phyloP scores from a whole-genome alignment of 1,140 invertebrate genomes.

The Drosophila cardini region DNA sequence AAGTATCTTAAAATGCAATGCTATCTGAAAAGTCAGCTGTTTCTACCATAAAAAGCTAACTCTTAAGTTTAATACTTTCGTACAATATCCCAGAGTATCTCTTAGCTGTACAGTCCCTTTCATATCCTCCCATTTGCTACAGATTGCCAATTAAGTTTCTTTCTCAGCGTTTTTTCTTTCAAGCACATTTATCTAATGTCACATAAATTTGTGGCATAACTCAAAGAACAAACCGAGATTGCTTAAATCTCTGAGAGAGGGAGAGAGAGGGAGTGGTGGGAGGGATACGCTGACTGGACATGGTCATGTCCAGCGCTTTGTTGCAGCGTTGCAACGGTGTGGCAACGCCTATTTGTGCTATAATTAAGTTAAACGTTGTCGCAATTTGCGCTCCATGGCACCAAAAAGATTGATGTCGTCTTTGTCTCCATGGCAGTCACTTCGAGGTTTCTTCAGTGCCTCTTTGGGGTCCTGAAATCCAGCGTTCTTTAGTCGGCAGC shows the following conservation, averaged over 20 bases:
- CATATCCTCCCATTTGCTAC: neutral
- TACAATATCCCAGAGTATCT: neutral
- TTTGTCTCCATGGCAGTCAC: conserved; percentile 60
- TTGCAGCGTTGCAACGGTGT: conserved; percentile 35
- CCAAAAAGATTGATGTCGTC: conserved; percentile 76
- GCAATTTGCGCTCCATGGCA: conserved; percentile 70
- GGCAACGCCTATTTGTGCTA: conserved; percentile 78
- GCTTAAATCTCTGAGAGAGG: conserved; percentile 13
- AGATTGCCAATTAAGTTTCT: conserved; percentile 1
- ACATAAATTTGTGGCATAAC: conserved; percentile 47
- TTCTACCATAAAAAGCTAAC: too few species aligned
- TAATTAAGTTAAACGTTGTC: conserved; percentile 84
- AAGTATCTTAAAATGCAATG: too few species aligned
- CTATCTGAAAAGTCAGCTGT: too few species aligned
- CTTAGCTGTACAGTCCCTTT: neutral
- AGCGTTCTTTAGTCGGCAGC: conserved; percentile 42
- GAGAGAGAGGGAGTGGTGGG: conserved; percentile 20
- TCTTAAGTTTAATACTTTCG: neutral
- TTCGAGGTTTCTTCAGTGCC: neutral
- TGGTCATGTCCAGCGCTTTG: conserved; percentile 56
- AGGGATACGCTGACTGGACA: conserved; percentile 39
- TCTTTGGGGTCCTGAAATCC: conserved; percentile 26
- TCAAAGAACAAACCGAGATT: conserved; percentile 7
- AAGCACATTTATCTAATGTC: conserved; percentile 40
- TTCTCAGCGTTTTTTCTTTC: conserved; percentile 1